Conservation (phyloP, 2,888 invertebrate genomes). For the Piscicola geometra region DNA sequence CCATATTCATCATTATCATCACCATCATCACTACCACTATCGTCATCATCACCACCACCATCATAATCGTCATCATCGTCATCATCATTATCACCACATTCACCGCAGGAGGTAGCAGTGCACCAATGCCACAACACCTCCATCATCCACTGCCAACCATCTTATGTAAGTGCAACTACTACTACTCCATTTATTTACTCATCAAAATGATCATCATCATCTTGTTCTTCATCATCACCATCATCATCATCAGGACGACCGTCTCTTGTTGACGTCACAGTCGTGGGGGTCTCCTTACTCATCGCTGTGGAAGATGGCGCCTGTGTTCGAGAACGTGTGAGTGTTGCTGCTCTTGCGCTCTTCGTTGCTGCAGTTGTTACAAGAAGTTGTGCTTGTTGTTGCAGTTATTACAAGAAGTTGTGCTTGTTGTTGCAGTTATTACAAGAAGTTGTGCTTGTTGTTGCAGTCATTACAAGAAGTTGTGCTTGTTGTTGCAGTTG, state of each 20-base stretch:
- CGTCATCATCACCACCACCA: too few species aligned
- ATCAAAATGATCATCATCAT: constrained; percentile 8
- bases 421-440: background rate
- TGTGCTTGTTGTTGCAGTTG: too few species aligned
- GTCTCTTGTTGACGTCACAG: constrained; percentile 76
- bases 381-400: background rate
- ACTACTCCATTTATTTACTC: background rate
- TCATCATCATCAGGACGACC: constrained; percentile 63
- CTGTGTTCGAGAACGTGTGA: constrained; percentile 64
- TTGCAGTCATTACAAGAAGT: too few species aligned
- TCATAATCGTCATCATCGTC: too few species aligned
- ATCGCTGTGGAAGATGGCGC: constrained; percentile 66
- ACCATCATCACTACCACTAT: too few species aligned
- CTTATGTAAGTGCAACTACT: constrained; percentile 52
- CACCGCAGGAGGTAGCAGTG: constrained; percentile 4
- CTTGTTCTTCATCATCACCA: background rate
- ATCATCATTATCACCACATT: too few species aligned
- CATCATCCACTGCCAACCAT: constrained; percentile 66
- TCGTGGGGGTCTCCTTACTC: constrained; percentile 79
- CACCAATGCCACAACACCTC: constrained; percentile 69
- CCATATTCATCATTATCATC: too few species aligned
- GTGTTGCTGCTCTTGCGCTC: constrained; percentile 44
- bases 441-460: background rate
- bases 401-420: background rate
- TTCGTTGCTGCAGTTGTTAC: too few species aligned